These are phyloP conservation scores for Nomia melanderi DNA, from an alignment of 1,140 invertebrate genomes.

Conservation along the genomic window DNA sequence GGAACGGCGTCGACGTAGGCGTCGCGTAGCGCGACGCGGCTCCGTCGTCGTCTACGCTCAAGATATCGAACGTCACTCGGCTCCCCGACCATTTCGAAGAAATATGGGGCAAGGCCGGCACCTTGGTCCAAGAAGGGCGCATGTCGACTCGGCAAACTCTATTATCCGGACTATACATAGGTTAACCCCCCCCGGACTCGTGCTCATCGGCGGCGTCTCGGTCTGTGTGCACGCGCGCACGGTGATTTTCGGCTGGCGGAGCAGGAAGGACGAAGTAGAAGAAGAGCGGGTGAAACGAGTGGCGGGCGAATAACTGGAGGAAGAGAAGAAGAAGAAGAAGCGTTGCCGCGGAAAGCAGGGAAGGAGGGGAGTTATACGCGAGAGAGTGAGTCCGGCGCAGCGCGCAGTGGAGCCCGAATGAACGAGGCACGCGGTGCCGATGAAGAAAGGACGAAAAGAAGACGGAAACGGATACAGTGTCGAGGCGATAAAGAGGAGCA, in stretches of 20 bases:
- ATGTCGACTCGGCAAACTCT: constrained; percentile 66
- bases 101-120: constrained; percentile 68
- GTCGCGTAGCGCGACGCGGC: constrained; percentile 12
- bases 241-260: neutral
- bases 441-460: constrained; percentile 39
- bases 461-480: constrained; percentile 30
- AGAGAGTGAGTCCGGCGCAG: too few species aligned
- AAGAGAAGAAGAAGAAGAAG: neutral
- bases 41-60: constrained; percentile 48
- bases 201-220: too few species aligned
- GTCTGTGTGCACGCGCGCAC: constrained; percentile 6
- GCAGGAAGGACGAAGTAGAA: constrained; percentile 14
- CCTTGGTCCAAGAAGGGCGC: constrained; percentile 68
- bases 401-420: constrained; percentile 16
- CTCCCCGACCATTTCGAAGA: constrained; percentile 62
- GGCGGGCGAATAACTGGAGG: neutral
- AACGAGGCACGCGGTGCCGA: neutral
- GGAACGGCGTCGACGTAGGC: constrained; percentile 13
- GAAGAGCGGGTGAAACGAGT: neutral
- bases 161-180: constrained; percentile 66
- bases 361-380: constrained; percentile 20
- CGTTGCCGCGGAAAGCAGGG: neutral
- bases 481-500: constrained; percentile 27
- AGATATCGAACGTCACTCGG: constrained; percentile 67
- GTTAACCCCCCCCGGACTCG: constrained; percentile 50